Conservation (phyloP, 2,888 invertebrate genomes). For the Sesia bembeciformis region DNA sequence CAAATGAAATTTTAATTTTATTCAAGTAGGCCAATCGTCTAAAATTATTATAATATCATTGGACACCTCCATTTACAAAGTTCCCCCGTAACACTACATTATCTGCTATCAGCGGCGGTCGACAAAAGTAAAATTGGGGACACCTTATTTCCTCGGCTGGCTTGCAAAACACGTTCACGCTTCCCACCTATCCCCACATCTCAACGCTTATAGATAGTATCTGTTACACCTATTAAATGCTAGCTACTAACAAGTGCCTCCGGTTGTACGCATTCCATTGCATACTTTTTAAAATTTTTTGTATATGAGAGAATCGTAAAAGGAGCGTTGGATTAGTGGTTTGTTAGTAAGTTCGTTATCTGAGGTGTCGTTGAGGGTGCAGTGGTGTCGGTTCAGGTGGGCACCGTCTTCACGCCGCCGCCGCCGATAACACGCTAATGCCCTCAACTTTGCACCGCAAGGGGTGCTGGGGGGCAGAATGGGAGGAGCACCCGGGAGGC, state of each 20-base stretch:
- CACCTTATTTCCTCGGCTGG: slow-evolving; percentile 68
- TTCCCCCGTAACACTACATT: slow-evolving; percentile 54
- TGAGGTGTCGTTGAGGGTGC: slow-evolving; percentile 21
- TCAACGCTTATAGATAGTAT: slow-evolving; percentile 72
- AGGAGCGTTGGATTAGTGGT: slow-evolving; percentile 23
- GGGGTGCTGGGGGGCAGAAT: slow-evolving; percentile 31
- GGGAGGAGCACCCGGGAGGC: slow-evolving; percentile 15
- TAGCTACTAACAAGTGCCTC: slow-evolving; percentile 4
- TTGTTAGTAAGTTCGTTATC: slow-evolving; percentile 17
- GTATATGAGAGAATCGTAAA: not conserved
- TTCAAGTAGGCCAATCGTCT: too few species aligned
- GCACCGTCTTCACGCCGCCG: slow-evolving; percentile 67
- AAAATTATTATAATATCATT: slow-evolving; percentile 15
- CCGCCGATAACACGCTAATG: slow-evolving; percentile 73
- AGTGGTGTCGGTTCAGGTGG: slow-evolving; percentile 59
- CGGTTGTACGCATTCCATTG: slow-evolving; percentile 25
- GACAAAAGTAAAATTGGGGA: slow-evolving; percentile 67
- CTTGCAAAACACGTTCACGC: slow-evolving; percentile 72
- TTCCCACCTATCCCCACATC: slow-evolving; percentile 72
- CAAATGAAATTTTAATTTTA: too few species aligned
- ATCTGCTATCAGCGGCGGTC: slow-evolving; percentile 62
- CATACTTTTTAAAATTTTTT: slow-evolving; percentile 10
- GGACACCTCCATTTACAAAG: slow-evolving; percentile 39
- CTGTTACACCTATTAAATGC: slow-evolving; percentile 57
- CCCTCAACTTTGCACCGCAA: slow-evolving; percentile 74